Evolutionary conservation across 2,888 invertebrate genomes (phyloP).

Genomic region (Eretmocerus hayati): DNA sequence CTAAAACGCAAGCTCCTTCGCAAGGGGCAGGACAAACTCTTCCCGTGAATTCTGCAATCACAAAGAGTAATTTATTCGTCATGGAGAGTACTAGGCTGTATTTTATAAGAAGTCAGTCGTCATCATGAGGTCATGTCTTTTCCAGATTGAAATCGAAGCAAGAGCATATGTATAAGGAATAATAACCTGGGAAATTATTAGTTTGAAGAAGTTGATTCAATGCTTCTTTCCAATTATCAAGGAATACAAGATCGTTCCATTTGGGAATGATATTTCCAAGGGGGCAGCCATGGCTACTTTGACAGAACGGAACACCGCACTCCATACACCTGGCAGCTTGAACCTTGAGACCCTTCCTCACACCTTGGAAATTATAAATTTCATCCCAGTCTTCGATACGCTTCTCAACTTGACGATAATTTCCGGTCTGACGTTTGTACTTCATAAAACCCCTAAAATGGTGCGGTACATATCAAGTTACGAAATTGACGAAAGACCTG

Average conservation of each 20-base stretch:
- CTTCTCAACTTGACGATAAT: conserved; percentile 80
- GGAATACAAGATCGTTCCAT: conserved; percentile 97
- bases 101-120: no score
- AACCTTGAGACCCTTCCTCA: conserved; percentile 79
- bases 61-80: no score
- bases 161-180: no score
- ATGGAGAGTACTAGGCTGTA: no score
- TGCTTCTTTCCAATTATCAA: conserved; percentile 91
- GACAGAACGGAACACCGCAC: conserved; percentile 98
- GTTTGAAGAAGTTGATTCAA: conserved; percentile 89
- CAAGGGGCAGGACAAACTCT: conserved; percentile 96
- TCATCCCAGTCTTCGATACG: conserved; percentile 94
- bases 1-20: conserved; percentile 95
- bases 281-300: conserved; percentile 91
- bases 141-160: no score
- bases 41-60: conserved; percentile 73
- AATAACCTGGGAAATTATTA: conserved; percentile 88
- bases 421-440: conserved; percentile 79
- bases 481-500: neutral
- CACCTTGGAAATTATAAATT: conserved; percentile 81
- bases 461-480: neutral
- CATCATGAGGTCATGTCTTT: no score
- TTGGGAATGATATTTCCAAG: conserved; percentile 98
- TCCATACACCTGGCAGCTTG: conserved; percentile 98
- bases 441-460: conserved; percentile 83